phyloP scores from a whole-genome alignment of 2,888 invertebrate genomes.

The Schizotus pectinicornis region DNA sequence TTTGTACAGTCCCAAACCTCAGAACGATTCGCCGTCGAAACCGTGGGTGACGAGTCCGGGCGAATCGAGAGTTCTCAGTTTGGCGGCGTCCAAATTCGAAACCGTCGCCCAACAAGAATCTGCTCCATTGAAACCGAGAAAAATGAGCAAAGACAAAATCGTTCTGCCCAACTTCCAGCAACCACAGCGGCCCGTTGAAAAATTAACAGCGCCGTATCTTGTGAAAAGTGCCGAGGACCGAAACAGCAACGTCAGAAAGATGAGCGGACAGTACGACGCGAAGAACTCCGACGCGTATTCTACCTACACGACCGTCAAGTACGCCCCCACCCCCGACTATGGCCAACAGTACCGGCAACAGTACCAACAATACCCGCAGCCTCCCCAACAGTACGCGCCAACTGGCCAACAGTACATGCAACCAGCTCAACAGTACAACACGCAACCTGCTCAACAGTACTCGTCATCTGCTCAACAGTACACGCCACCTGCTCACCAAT shows the following conservation, averaged over 20 bases:
- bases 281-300: constrained; percentile 28
- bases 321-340: constrained; percentile 21
- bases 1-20: constrained; percentile 56
- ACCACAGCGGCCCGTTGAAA: constrained; percentile 38
- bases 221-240: constrained; percentile 43
- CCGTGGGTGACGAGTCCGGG: constrained; percentile 61
- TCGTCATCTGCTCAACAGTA: constrained; percentile 1
- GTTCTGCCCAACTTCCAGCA: constrained; percentile 32
- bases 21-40: constrained; percentile 43
- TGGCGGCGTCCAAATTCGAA: constrained; percentile 66
- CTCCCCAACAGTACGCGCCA: constrained; percentile 7
- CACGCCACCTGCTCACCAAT: not conserved
- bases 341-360: constrained; percentile 10
- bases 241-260: constrained; percentile 50
- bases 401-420: constrained; percentile 1
- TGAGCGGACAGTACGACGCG: constrained; percentile 54
- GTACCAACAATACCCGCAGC: constrained; percentile 17
- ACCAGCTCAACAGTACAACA: constrained; percentile 1
- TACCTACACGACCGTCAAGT: constrained; percentile 37
- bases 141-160: constrained; percentile 49
- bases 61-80: constrained; percentile 61
- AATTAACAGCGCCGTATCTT: constrained; percentile 47
- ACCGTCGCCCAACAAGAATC: constrained; percentile 40
- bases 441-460: not conserved
- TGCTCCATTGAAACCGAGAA: constrained; percentile 41